Percentiles rank a stretch among this genome's conserved stretches.
phyloP scores from a whole-genome alignment of 2,888 invertebrate genomes.

The Heterodera filipjevi region DNA sequence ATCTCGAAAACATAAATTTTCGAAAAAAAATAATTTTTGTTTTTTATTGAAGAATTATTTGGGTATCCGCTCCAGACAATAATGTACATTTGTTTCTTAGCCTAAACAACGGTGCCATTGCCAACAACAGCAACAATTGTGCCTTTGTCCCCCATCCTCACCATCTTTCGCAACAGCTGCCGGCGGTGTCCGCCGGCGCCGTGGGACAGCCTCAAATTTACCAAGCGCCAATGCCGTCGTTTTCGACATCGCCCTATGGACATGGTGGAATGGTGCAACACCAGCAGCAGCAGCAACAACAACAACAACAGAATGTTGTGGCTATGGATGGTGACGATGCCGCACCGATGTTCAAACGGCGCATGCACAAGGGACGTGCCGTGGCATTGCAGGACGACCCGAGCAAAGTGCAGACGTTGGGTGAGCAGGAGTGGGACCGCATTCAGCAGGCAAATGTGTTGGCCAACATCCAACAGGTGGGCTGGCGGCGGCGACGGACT shows the following conservation, averaged over 20 bases:
- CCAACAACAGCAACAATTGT: no score
- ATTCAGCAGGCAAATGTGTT: constrained; percentile 82
- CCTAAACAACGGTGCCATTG: constrained; percentile 30
- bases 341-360: constrained; percentile 30
- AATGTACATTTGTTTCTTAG: constrained; percentile 8
- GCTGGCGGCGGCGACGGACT: neutral
- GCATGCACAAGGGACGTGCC: constrained; percentile 61
- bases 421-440: constrained; percentile 88
- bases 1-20: no score
- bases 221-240: neutral
- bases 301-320: neutral
- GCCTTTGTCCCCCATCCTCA: constrained; percentile 29
- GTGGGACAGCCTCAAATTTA: neutral
- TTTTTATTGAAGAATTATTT: no score
- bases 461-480: constrained; percentile 86
- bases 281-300: no score
- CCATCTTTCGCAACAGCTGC: no score
- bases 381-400: constrained; percentile 64
- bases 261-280: no score
- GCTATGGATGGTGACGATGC: neutral
- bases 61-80: no score
- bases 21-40: no score
- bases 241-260: neutral
- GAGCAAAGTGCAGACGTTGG: constrained; percentile 66
- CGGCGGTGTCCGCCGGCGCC: constrained; percentile 31